These are phyloP conservation scores for Callimico goeldii DNA, from an alignment of 2,797 vertebrate genomes.

Conservation along the genomic window DNA sequence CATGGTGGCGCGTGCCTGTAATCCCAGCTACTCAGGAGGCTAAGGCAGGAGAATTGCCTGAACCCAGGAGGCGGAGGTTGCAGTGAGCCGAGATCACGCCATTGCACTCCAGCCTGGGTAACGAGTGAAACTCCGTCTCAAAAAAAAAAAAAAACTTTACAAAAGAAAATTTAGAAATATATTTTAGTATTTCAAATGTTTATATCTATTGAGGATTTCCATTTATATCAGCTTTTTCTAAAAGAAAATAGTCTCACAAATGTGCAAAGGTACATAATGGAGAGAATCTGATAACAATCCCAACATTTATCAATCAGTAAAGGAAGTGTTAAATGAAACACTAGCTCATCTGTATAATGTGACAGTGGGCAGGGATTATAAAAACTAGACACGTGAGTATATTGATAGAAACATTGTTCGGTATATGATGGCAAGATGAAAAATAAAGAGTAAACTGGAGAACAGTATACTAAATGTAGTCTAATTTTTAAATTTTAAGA, in stretches of 20 bases:
- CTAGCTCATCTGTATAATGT: neutral
- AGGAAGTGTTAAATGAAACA: neutral
- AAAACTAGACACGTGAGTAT: neutral
- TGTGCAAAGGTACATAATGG: neutral
- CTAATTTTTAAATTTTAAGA: neutral
- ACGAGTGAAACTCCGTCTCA: too few species aligned
- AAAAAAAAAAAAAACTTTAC: too few species aligned
- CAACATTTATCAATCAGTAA: neutral
- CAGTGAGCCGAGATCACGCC: too few species aligned
- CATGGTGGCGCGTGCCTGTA: too few species aligned
- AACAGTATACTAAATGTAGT: neutral
- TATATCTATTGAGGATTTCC: neutral
- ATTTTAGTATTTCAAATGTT: conserved; percentile 28
- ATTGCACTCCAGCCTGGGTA: too few species aligned
- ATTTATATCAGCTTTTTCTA: neutral
- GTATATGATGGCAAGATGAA: neutral
- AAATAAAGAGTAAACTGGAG: conserved; percentile 8
- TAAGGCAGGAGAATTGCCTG: too few species aligned
- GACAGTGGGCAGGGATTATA: neutral
- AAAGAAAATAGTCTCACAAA: neutral
- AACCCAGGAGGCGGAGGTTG: too few species aligned
- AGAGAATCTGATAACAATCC: neutral
- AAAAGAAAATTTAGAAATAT: neutral
- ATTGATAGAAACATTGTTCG: neutral
- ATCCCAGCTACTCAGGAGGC: too few species aligned